A percentile compares a stretch with the other conserved stretches of the same genome.
phyloP scores from a whole-genome alignment of 1,140 invertebrate genomes.

The Ridgeia piscesae region DNA sequence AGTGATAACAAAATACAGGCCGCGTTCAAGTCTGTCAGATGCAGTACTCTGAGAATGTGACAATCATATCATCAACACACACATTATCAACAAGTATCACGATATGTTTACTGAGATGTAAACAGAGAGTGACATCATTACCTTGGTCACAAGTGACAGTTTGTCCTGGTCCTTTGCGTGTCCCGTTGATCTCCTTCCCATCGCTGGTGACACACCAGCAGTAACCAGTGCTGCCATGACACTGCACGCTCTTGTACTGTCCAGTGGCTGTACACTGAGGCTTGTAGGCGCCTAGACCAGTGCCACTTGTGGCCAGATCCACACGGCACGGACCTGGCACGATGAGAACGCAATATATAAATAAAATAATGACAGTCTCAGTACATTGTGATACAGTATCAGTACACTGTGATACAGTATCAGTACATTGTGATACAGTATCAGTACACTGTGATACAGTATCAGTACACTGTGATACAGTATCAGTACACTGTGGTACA shows the following conservation, averaged over 20 bases:
- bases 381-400: too few species aligned
- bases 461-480: too few species aligned
- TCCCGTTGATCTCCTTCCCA: neutral
- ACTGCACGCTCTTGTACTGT: neutral
- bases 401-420: too few species aligned
- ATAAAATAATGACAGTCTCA: too few species aligned
- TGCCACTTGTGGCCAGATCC: neutral
- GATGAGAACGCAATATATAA: neutral
- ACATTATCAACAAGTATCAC: neutral
- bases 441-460: too few species aligned
- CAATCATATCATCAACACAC: too few species aligned
- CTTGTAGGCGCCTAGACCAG: neutral
- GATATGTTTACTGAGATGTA: neutral
- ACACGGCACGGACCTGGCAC: neutral
- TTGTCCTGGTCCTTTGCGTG: neutral
- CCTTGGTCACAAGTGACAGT: neutral
- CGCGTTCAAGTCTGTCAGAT: too few species aligned
- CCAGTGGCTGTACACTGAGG: neutral
- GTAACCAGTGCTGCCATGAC: neutral
- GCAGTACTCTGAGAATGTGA: too few species aligned
- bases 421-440: too few species aligned
- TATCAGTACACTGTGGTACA: too few species aligned
- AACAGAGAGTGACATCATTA: neutral
- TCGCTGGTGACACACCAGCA: neutral
- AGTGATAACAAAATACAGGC: too few species aligned